Percentiles rank a stretch among this genome's conserved stretches.
These are phyloP conservation scores for Perca flavescens DNA, from an alignment of 2,113 vertebrate species.

Conservation along the genomic window DNA sequence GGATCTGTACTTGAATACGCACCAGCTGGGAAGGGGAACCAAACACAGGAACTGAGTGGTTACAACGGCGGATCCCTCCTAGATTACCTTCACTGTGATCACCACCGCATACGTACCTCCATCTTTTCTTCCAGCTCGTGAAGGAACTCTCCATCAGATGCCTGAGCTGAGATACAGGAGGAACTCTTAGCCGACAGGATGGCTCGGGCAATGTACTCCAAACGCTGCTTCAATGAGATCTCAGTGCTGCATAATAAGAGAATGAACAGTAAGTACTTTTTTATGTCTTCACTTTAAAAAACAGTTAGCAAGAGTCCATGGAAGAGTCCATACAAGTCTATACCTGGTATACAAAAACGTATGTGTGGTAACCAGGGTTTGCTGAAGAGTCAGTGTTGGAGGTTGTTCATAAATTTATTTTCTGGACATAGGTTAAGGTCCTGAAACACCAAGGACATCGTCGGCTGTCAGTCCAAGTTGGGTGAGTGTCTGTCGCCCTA, in stretches of 20 bases:
- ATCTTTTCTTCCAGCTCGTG: conserved; percentile 98
- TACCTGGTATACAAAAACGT: too few relatives aligned
- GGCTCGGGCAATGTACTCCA: conserved; percentile 96
- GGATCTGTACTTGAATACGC: conserved; percentile 97
- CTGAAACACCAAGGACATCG: too few relatives aligned
- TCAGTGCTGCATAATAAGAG: conserved; percentile 87
- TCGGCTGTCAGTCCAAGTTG: too few relatives aligned
- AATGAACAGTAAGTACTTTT: background rate
- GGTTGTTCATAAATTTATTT: background rate
- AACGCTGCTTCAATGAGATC: conserved; percentile 94
- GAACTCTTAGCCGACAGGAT: conserved; percentile 98
- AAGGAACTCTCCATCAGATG: conserved; percentile 96
- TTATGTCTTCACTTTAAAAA: background rate
- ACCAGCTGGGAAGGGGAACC: conserved; percentile 86
- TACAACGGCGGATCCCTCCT: background rate
- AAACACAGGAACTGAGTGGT: background rate
- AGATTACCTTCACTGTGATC: background rate
- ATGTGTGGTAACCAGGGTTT: background rate
- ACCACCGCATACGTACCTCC: conserved; percentile 86
- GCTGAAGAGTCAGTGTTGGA: background rate
- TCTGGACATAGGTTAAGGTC: background rate
- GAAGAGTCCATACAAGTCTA: background rate
- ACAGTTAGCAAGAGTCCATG: background rate
- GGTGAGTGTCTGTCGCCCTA: too few relatives aligned
- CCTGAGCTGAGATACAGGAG: conserved; percentile 90